Conservation (phyloP, 2,797 vertebrate species). For the Eurystomus glaucurus region DNA sequence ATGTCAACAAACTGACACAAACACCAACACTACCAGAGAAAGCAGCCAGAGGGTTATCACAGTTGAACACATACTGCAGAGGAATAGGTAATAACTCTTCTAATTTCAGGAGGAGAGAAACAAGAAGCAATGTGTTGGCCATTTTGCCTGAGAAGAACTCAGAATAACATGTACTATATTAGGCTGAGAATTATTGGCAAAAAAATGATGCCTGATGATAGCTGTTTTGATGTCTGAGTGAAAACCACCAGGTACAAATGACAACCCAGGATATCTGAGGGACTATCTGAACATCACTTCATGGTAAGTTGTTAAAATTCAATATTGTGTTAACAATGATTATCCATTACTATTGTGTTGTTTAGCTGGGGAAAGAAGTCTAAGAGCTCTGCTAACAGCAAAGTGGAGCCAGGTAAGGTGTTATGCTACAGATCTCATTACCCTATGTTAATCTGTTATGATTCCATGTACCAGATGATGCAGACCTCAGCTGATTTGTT, state of each 20-base stretch:
- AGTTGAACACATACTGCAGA: background rate
- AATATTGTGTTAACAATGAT: background rate
- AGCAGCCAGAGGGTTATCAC: background rate
- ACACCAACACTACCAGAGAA: background rate
- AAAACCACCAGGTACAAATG: background rate
- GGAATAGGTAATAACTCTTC: background rate
- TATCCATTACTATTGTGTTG: background rate
- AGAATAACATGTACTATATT: background rate
- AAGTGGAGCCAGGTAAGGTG: constrained; percentile 6
- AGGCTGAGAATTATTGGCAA: background rate
- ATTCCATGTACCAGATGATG: constrained; percentile 49
- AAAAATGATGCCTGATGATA: background rate
- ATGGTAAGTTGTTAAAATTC: background rate
- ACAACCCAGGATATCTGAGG: background rate
- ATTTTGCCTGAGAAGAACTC: background rate
- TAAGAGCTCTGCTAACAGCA: background rate
- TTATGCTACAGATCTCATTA: constrained; percentile 36
- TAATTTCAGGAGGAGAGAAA: background rate
- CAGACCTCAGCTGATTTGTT: constrained; percentile 31
- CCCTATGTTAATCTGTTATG: constrained; percentile 2
- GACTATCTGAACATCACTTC: background rate
- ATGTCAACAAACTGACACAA: background rate
- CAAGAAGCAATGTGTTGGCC: background rate
- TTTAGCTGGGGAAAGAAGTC: background rate
- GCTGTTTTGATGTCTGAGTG: background rate